phyloP scores from a whole-genome alignment of 1,140 invertebrate genomes.

The Conus betulinus region DNA sequence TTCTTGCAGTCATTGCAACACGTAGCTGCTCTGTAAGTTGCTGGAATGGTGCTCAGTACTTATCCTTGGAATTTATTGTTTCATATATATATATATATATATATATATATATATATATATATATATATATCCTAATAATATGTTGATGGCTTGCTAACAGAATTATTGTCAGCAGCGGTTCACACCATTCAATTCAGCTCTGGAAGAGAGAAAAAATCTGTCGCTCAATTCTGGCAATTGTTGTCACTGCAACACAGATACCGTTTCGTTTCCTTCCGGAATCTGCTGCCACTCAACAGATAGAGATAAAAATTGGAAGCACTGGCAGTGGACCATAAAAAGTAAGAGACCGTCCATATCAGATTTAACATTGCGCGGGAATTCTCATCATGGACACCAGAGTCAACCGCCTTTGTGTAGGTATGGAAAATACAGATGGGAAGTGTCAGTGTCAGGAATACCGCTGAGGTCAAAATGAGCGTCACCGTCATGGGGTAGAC shows the following conservation, averaged over 20 bases:
- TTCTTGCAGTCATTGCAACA: too few species aligned
- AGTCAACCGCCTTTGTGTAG: not conserved
- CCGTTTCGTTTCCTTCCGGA: not conserved
- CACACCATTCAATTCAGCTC: too few species aligned
- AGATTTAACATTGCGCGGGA: not conserved
- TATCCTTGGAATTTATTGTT: too few species aligned
- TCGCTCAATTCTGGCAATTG: too few species aligned
- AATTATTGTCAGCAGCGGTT: too few species aligned
- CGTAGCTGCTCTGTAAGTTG: too few species aligned
- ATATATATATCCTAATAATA: too few species aligned
- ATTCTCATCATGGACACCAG: not conserved
- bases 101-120: too few species aligned
- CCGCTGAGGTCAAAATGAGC: not conserved
- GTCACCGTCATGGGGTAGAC: not conserved
- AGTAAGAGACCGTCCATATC: not conserved
- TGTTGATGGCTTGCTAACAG: too few species aligned
- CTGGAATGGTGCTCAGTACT: too few species aligned
- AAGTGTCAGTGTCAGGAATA: not conserved
- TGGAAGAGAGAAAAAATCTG: too few species aligned
- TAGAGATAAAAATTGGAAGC: not conserved
- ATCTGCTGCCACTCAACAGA: not conserved
- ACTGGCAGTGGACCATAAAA: not conserved
- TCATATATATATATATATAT: too few species aligned
- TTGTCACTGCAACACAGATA: not conserved
- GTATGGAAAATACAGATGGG: not conserved